phyloP scores from a whole-genome alignment of 2,797 vertebrate genomes.

The Columba guinea region DNA sequence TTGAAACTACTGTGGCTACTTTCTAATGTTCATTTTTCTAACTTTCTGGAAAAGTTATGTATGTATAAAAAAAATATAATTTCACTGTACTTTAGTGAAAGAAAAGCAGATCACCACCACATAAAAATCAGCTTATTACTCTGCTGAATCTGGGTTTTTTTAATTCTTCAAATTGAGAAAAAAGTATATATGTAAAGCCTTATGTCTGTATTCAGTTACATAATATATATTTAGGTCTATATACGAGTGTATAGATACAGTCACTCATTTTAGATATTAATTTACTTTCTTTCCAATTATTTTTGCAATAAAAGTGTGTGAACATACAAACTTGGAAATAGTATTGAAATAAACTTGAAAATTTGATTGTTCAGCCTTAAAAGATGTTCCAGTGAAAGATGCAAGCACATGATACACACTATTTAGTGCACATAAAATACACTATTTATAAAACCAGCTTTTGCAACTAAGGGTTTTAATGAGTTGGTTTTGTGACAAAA shows the following conservation, averaged over 20 bases:
- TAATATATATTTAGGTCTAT: not conserved
- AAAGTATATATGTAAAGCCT: not conserved
- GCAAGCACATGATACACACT: not conserved
- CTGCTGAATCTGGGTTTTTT: not conserved
- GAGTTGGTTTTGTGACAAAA: not conserved
- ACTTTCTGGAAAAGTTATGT: not conserved
- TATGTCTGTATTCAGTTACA: not conserved
- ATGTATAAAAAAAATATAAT: not conserved
- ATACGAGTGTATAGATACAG: not conserved
- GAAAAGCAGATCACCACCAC: not conserved
- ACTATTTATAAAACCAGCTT: not conserved
- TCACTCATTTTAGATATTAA: not conserved
- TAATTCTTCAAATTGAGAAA: not conserved
- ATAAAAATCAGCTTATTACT: not conserved
- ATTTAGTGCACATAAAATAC: not conserved
- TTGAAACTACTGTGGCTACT: not conserved
- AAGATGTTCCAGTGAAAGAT: not conserved
- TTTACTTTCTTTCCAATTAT: not conserved
- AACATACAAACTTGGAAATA: not conserved
- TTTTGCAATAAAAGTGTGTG: not conserved
- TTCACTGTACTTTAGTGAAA: not conserved
- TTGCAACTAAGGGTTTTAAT: not conserved
- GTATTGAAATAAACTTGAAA: not conserved
- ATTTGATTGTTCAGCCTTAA: not conserved
- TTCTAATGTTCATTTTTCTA: not conserved